Percentiles rank a stretch among this genome's conserved stretches.
These are phyloP conservation scores for Ahaetulla prasina DNA, from an alignment of 2,113 vertebrate genomes.

Conservation along the genomic window DNA sequence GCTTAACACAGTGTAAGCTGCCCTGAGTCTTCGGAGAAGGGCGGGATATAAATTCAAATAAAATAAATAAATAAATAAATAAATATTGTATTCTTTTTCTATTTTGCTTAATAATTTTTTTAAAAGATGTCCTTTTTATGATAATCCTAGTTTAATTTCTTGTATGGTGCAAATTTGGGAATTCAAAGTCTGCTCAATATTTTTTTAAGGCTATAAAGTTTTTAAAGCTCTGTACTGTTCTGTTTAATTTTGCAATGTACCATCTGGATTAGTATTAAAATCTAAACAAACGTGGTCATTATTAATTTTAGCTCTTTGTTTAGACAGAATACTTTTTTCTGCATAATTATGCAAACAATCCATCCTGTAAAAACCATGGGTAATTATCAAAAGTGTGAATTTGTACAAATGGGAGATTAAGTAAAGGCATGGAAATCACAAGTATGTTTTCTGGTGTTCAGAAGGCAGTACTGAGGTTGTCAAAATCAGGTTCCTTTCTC, in stretches of 20 bases:
- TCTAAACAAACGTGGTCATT: constrained; percentile 7
- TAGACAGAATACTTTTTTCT: neutral
- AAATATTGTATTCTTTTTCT: neutral
- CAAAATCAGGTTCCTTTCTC: neutral
- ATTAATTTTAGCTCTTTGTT: constrained; percentile 10
- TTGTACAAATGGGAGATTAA: neutral
- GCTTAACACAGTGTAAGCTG: too few species aligned
- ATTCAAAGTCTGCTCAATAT: neutral
- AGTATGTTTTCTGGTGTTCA: neutral
- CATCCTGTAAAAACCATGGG: neutral
- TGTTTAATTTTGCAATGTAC: constrained; percentile 8
- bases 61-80: too few species aligned
- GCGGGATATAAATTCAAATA: too few species aligned
- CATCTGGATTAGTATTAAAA: neutral
- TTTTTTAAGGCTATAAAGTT: neutral
- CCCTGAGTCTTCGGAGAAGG: too few species aligned
- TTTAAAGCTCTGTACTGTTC: constrained; percentile 2
- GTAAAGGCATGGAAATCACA: neutral
- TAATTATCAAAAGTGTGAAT: neutral
- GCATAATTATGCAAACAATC: neutral
- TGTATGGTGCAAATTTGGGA: neutral
- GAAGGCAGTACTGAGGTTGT: neutral
- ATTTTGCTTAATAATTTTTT: neutral
- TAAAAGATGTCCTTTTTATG: neutral
- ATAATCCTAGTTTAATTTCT: neutral